Percentiles rank a stretch among this genome's conserved stretches.
These are phyloP conservation scores for Caiman crocodilus DNA, from an alignment of 2,797 vertebrate species.

Conservation along the genomic window DNA sequence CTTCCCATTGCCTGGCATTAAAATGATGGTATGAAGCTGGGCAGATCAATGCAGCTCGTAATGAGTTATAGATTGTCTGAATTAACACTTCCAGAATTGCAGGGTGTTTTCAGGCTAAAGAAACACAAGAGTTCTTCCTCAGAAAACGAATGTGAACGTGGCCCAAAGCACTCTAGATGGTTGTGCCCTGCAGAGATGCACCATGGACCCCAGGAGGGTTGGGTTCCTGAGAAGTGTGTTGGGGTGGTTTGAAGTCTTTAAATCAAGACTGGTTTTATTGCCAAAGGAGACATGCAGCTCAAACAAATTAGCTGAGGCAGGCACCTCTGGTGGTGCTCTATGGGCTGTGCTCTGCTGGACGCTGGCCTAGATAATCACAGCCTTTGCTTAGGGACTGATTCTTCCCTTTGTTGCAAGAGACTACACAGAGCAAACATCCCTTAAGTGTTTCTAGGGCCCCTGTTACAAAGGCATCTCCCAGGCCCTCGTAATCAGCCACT, in stretches of 20 bases:
- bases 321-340: neutral
- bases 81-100: accelerated
- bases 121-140: too few relatives aligned
- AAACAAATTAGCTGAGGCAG: neutral
- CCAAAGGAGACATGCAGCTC: neutral
- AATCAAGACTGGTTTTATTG: neutral
- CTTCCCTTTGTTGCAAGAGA: neutral
- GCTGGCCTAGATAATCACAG: neutral
- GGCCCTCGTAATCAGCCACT: too few relatives aligned
- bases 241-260: neutral
- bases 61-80: neutral
- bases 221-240: too few relatives aligned
- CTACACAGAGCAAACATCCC: neutral
- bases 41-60: neutral
- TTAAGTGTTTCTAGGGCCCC: neutral
- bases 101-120: neutral
- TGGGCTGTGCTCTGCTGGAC: neutral
- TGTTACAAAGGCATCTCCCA: neutral
- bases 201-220: too few relatives aligned
- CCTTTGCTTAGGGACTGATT: neutral
- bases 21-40: neutral
- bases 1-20: neutral
- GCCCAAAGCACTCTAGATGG: too few relatives aligned
- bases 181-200: too few relatives aligned
- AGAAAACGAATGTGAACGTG: too few relatives aligned